These are phyloP conservation scores for Smittia aterrima DNA, from an alignment of 2,888 invertebrate genomes.

Conservation along the genomic window DNA sequence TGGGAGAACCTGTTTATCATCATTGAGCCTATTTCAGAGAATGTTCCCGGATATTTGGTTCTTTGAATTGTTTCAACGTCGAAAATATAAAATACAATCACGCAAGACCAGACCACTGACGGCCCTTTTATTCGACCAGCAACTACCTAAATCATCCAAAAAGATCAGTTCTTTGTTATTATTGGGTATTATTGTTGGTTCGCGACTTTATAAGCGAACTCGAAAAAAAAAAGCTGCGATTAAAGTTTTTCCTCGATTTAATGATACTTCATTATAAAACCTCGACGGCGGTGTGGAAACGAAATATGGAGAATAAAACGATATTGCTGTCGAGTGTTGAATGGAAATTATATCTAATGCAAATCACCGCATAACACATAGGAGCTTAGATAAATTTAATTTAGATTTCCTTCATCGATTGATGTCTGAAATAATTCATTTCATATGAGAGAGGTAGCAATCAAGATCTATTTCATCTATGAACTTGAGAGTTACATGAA, in stretches of 20 bases:
- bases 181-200: not conserved
- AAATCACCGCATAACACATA: not conserved
- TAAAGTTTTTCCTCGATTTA: not conserved
- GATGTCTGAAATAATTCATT: too few relatives aligned
- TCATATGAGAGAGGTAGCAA: too few relatives aligned
- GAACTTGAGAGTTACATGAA: not conserved
- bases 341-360: slow-evolving; percentile 7
- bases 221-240: not conserved
- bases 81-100: too few relatives aligned
- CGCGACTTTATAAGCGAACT: not conserved
- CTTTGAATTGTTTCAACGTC: too few relatives aligned
- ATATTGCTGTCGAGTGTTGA: not conserved
- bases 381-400: not conserved
- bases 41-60: slow-evolving; percentile 2
- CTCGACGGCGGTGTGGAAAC: not conserved
- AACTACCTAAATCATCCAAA: not conserved
- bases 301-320: not conserved
- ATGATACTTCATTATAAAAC: slow-evolving; percentile 8
- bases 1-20: not conserved
- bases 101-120: not conserved
- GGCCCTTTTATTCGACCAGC: not conserved
- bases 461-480: not conserved
- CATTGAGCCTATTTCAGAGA: not conserved
- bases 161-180: not conserved
- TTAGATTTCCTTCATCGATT: too few relatives aligned